These are phyloP conservation scores for Heterocephalus glaber DNA, from an alignment of 2,113 vertebrate genomes.

Conservation along the genomic window DNA sequence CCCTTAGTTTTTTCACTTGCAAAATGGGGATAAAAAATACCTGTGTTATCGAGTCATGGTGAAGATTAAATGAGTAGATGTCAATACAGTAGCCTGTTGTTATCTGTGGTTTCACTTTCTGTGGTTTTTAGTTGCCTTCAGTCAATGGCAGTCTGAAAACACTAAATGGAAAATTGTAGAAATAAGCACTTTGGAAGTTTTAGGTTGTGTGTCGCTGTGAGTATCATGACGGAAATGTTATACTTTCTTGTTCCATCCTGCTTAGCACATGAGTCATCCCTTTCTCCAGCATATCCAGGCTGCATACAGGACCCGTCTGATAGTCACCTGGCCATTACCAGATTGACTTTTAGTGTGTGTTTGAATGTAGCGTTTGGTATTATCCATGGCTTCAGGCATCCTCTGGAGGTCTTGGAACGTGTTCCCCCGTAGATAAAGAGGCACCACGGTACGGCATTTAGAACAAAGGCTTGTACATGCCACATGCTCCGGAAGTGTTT, in stretches of 20 bases:
- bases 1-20: constrained; percentile 1
- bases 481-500: not conserved
- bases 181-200: not conserved
- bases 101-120: not conserved
- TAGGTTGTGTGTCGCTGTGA: not conserved
- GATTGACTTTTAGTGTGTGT: not conserved
- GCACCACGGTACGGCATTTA: not conserved
- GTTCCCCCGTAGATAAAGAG: not conserved
- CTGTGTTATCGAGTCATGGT: not conserved
- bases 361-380: not conserved
- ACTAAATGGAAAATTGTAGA: not conserved
- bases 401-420: not conserved
- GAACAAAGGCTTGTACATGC: not conserved
- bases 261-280: not conserved
- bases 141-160: not conserved
- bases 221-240: not conserved
- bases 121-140: not conserved
- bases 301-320: not conserved
- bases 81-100: not conserved
- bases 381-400: not conserved
- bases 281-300: not conserved
- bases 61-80: not conserved
- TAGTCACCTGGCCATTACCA: not conserved
- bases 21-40: not conserved
- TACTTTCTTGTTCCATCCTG: not conserved